Percentiles rank a stretch among this genome's conserved stretches.
phyloP scores from a whole-genome alignment of 2,113 vertebrate species.

The Ahaetulla prasina region DNA sequence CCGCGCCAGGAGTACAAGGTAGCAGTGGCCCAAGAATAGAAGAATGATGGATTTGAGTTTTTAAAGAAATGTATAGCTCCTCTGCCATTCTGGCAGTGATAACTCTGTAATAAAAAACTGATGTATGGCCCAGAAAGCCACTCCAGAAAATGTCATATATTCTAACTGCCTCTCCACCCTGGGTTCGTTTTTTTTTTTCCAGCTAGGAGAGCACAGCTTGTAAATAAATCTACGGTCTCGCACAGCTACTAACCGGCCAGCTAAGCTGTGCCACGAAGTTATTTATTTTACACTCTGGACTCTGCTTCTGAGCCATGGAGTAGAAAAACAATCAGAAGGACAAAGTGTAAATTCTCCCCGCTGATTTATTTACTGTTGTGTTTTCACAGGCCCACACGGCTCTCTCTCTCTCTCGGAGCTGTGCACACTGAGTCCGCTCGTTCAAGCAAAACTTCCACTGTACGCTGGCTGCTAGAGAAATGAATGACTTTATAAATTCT shows the following conservation, averaged over 20 bases:
- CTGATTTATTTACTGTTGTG: slow-evolving; percentile 89
- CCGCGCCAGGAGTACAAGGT: not conserved
- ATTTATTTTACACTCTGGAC: slow-evolving; percentile 72
- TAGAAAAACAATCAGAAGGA: slow-evolving; percentile 73
- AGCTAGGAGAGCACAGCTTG: not conserved
- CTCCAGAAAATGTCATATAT: not conserved
- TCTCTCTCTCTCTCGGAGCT: slow-evolving; percentile 65
- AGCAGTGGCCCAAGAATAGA: not conserved
- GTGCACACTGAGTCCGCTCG: slow-evolving; percentile 70
- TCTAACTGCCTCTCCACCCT: not conserved
- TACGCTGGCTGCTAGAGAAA: slow-evolving; percentile 80
- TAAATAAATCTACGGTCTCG: slow-evolving; percentile 12
- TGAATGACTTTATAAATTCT: slow-evolving; percentile 91
- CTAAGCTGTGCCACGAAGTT: slow-evolving; percentile 57
- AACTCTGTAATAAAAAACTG: slow-evolving; percentile 49
- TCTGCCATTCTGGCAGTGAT: slow-evolving; percentile 16
- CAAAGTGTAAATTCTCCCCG: slow-evolving; percentile 71
- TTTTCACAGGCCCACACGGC: slow-evolving; percentile 85
- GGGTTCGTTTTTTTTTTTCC: not conserved
- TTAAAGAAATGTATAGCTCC: slow-evolving; percentile 20
- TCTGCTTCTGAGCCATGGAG: slow-evolving; percentile 60
- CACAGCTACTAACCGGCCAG: slow-evolving; percentile 34
- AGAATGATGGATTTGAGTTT: not conserved
- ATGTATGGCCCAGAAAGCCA: slow-evolving; percentile 44
- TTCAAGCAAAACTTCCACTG: slow-evolving; percentile 89